phyloP scores from a whole-genome alignment of 1,140 invertebrate species.

The Dufourea novaeangliae region DNA sequence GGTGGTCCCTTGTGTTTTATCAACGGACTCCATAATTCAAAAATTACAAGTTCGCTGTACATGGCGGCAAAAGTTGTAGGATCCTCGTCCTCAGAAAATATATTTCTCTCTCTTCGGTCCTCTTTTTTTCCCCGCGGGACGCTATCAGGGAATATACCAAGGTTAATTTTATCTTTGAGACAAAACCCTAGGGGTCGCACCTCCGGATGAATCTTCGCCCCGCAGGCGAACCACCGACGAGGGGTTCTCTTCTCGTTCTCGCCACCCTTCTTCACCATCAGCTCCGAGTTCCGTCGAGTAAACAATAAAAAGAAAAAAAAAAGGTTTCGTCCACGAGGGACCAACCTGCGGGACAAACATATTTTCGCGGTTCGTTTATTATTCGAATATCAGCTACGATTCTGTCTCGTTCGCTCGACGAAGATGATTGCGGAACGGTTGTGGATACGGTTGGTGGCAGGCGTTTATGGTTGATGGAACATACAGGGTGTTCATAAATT shows the following conservation, averaged over 20 bases:
- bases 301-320: conserved; percentile 69
- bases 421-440: conserved; percentile 7
- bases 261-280: not conserved
- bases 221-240: conserved; percentile 64
- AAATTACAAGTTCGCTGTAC: not conserved
- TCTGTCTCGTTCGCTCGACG: not conserved
- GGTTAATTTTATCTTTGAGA: conserved; percentile 45
- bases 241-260: conserved; percentile 53
- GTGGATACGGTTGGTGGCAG: conserved; percentile 22
- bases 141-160: conserved; percentile 19
- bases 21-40: not conserved
- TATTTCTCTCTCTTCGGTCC: not conserved
- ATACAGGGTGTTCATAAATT: no score
- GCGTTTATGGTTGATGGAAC: not conserved
- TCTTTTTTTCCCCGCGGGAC: not conserved
- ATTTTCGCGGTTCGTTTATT: conserved; percentile 79
- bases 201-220: conserved; percentile 50
- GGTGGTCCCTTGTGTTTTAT: not conserved
- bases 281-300: conserved; percentile 70
- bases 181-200: conserved; percentile 15
- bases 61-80: not conserved
- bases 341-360: conserved; percentile 57
- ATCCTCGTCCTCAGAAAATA: not conserved
- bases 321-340: conserved; percentile 66
- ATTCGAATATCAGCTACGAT: conserved; percentile 65